phyloP scores from a whole-genome alignment of 2,113 vertebrate genomes.

The Leuciscus idus region DNA sequence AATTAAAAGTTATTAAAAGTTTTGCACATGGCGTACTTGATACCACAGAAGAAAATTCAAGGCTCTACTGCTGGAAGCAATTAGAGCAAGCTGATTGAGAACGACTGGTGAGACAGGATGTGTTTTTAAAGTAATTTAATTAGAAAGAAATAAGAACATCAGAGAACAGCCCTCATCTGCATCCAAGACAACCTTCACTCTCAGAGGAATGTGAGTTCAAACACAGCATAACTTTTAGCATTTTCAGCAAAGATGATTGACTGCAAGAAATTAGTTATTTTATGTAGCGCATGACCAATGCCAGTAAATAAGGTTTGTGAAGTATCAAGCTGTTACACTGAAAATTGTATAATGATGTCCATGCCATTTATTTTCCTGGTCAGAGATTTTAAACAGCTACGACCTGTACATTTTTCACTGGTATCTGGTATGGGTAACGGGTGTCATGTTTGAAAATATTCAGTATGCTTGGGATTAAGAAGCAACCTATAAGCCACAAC shows the following conservation, averaged over 20 bases:
- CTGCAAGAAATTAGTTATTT: neutral
- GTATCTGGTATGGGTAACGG: neutral
- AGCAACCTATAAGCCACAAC: neutral
- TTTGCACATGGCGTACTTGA: neutral
- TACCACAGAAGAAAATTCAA: neutral
- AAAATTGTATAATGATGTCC: neutral
- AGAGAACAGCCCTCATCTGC: constrained; percentile 8
- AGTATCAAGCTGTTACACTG: constrained; percentile 1
- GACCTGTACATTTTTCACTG: neutral
- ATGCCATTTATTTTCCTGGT: neutral
- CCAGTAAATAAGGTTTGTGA: neutral
- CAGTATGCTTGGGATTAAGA: neutral
- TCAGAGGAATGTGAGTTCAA: neutral
- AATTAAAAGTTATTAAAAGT: constrained; percentile 16
- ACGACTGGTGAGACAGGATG: neutral
- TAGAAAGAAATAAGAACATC: constrained; percentile 14
- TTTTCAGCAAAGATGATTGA: neutral
- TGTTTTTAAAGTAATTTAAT: constrained; percentile 14
- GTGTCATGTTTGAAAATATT: neutral
- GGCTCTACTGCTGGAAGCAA: neutral
- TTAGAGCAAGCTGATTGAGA: neutral
- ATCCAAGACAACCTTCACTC: neutral
- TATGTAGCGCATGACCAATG: neutral
- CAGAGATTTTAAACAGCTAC: neutral
- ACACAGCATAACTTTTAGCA: neutral